phyloP scores from a whole-genome alignment of 2,888 invertebrate species.

The Cloeon dipterum region DNA sequence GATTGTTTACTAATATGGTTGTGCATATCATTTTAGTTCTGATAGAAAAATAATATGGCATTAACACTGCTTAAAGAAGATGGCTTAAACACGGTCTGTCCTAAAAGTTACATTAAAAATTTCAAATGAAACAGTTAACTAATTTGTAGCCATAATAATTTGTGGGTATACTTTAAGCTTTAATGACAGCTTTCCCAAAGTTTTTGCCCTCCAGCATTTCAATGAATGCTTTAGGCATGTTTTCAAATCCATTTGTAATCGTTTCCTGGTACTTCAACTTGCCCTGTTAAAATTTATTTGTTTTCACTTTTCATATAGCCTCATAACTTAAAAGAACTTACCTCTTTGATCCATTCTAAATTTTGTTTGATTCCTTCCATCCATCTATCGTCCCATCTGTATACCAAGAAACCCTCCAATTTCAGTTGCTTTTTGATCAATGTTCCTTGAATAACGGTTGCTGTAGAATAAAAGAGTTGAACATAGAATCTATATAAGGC shows the following conservation, averaged over 20 bases:
- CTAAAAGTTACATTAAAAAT: too few relatives aligned
- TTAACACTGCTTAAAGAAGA: too few relatives aligned
- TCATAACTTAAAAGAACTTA: conserved; percentile 7
- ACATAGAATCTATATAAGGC: too few relatives aligned
- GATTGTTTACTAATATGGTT: too few relatives aligned
- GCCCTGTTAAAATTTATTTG: conserved; percentile 22
- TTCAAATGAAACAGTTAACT: too few relatives aligned
- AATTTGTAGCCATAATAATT: too few relatives aligned
- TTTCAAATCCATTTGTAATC: conserved; percentile 45
- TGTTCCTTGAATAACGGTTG: conserved; percentile 26
- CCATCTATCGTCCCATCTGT: conserved; percentile 31
- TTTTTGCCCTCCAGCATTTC: conserved; percentile 39
- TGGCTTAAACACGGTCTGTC: too few relatives aligned
- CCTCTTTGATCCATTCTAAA: conserved; percentile 33
- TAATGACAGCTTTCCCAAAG: conserved; percentile 44
- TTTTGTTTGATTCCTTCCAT: conserved; percentile 37
- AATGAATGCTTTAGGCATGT: conserved; percentile 42
- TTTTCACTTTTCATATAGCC: neutral
- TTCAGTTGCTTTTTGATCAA: conserved; percentile 31
- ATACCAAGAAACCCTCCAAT: conserved; percentile 34
- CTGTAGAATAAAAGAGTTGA: conserved; percentile 13
- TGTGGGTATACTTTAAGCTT: too few relatives aligned
- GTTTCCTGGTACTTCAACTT: conserved; percentile 47
- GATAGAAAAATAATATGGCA: too few relatives aligned
- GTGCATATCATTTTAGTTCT: too few relatives aligned